Base-by-base conservation (phyloP, 2,888 invertebrate genomes). In the Metalampra italica region DNA sequence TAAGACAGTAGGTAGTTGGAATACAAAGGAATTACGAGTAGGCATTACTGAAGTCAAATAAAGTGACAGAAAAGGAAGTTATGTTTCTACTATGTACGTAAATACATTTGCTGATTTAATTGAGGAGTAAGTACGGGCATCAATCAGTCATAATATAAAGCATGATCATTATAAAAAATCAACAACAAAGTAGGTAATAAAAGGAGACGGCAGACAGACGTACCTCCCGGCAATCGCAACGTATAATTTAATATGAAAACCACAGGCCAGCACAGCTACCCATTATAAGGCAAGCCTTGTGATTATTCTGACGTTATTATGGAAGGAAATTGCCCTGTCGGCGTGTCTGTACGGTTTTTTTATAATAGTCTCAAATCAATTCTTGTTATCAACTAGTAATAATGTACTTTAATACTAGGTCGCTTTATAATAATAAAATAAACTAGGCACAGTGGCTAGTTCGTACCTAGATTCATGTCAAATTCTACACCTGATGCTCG, bases 181-280 rank as follows among this genome's bases (percentile, higher is more conserved):
- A 47, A 52, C 53, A 53, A 47, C 53, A 50, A 50, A 48, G 47
- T 53, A 36, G 46, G 43, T 46, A 52, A 52, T 53, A 47, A 51
- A 46, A 42, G 49, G 44, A 46, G 53, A 55, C 48, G 52, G 54
- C 57, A 47, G 59, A 55, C 60, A 52, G 57, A 51, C 52, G 29
- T 50, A 50, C 55, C 62, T 54, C 45, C 38, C 8, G 53, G 62
- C 57, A 45, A 36, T 45, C 43, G 40, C 39, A 51, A 47, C 51
- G 38, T 57, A 52, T 57, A 57, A 62, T 62, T 60, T 57, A 42
- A 50, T 52, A 51, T 44, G 49, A 41, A 49, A 56, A 53, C 43
- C 47, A 43, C 51, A 46, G 43, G 36, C 11, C 36, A 36, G 36
- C 49, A 50, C 51, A 46, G 50, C 56, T 52, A 40, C 51, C 51